These are phyloP conservation scores for Pseudolaguvia tuberculata DNA, from an alignment of 2,113 vertebrate genomes.

Conservation along the genomic window DNA sequence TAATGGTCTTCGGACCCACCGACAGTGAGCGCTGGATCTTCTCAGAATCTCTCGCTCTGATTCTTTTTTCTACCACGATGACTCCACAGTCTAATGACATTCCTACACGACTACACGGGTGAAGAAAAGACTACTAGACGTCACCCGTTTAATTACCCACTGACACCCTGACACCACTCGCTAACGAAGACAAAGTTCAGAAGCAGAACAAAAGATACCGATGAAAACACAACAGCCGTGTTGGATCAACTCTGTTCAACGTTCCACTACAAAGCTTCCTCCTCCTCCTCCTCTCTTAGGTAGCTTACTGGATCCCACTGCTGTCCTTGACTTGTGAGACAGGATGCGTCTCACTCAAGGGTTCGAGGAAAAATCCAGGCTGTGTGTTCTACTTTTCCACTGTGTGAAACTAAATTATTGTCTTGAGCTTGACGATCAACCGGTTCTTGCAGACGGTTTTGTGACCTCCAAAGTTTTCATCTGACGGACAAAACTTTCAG, in stretches of 20 bases:
- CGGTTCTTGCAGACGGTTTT: background rate
- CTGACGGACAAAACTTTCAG: too few species aligned
- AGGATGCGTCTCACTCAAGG: constrained; percentile 7
- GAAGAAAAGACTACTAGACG: background rate
- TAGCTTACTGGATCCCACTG: constrained; percentile 32
- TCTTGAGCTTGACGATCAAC: background rate
- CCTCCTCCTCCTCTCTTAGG: constrained; percentile 4
- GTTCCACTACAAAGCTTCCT: constrained; percentile 1
- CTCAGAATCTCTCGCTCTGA: constrained; percentile 24
- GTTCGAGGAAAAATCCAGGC: background rate
- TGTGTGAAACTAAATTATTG: constrained; percentile 2
- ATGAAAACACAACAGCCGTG: constrained; percentile 41
- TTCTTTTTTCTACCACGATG: constrained; percentile 1
- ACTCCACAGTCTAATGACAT: background rate
- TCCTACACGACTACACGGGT: constrained; percentile 1
- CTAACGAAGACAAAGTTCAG: constrained; percentile 10
- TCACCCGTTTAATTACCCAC: constrained; percentile 26
- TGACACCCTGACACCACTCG: constrained; percentile 31
- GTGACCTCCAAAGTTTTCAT: background rate
- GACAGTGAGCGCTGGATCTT: constrained; percentile 9
- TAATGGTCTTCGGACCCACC: constrained; percentile 58
- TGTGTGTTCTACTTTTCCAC: background rate
- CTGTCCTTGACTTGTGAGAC: constrained; percentile 38
- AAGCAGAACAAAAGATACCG: constrained; percentile 18
- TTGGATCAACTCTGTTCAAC: constrained; percentile 18